Base-by-base conservation (phyloP, 1,140 invertebrate species). In the Brachionus manjavacas region DNA sequence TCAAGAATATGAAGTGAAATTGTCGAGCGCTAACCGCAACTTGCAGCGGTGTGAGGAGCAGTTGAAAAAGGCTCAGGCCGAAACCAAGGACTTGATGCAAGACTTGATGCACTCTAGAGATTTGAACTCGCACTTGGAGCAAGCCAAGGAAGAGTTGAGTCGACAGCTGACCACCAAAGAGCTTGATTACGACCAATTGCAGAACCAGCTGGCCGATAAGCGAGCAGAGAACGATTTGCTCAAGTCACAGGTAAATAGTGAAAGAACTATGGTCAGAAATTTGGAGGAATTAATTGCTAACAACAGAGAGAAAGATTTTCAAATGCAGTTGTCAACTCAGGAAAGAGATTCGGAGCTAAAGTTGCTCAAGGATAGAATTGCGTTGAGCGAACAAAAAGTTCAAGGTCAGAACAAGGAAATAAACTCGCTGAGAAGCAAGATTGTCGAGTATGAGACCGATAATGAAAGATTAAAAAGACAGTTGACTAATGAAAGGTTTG, bases 401-500 rank as follows among this genome's bases (percentile, higher is more conserved):
- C 88, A 90, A 85, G 88, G 86, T 55, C 88, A 89, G 85, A 88
- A 87, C 43, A 85, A 89, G 74, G 89, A 90, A 81, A 86, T 90
- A 55, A 86, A 86, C 1, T 87, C 87, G 14, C 85, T 89, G n/a
- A 83, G 89, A 41, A 88, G 87, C 16, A 86, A 87, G 23, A 88
- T 88, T 84, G 87, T 89, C 20, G 89, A 90, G 85, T 85, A 89
- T 28, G 89, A 90, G 70, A 87, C 87, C 60, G 89, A 90, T 72
- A 85, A 88, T 14, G 89, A 90, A 76, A 85, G 89, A 79, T 81
- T 89, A 0, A 86, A 88, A 41, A 84, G 89, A 74, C 87, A 88
- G 79, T 85, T 90, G 28, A 89, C 89, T 23, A 89, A 87, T 86
- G 89, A 90, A 74, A 87, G 88, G 76, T 90, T 89, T 87, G 89